Conservation (phyloP, 2,113 vertebrate species). For the Lycaon pictus region DNA sequence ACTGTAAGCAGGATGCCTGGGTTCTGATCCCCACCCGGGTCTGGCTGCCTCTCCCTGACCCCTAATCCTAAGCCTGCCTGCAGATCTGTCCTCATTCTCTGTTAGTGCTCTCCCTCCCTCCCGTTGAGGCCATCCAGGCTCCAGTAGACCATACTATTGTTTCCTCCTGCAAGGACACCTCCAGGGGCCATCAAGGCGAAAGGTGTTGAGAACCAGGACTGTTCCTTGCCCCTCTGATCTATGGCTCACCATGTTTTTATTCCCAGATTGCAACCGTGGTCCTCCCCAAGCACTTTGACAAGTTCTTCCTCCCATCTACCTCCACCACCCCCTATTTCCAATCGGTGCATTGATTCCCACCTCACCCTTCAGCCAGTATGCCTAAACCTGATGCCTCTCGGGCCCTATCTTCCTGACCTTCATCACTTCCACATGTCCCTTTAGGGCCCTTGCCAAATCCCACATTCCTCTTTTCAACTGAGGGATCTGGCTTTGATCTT, state of each 20-base stretch:
- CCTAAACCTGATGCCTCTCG: neutral
- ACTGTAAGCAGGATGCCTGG: slow-evolving; percentile 14
- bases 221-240: neutral
- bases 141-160: neutral
- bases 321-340: neutral
- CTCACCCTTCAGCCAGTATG: neutral
- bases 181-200: neutral
- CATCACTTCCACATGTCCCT: neutral
- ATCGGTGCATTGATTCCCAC: neutral
- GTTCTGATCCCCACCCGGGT: neutral
- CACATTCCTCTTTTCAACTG: neutral
- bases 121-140: neutral
- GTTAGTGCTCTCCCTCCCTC: neutral
- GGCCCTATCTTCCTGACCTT: neutral
- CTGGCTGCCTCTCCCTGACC: neutral
- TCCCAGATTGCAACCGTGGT: neutral
- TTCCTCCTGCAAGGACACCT: neutral
- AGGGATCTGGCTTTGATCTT: neutral
- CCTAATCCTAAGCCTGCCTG: neutral
- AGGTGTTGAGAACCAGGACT: neutral
- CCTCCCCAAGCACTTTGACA: neutral
- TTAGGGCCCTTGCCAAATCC: neutral
- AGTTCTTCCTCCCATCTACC: neutral
- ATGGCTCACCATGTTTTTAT: neutral
- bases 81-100: neutral